A percentile compares a stretch with the other conserved stretches of the same genome.
These are phyloP conservation scores for Clupea harengus DNA, from an alignment of 2,113 vertebrate genomes.

Conservation along the genomic window DNA sequence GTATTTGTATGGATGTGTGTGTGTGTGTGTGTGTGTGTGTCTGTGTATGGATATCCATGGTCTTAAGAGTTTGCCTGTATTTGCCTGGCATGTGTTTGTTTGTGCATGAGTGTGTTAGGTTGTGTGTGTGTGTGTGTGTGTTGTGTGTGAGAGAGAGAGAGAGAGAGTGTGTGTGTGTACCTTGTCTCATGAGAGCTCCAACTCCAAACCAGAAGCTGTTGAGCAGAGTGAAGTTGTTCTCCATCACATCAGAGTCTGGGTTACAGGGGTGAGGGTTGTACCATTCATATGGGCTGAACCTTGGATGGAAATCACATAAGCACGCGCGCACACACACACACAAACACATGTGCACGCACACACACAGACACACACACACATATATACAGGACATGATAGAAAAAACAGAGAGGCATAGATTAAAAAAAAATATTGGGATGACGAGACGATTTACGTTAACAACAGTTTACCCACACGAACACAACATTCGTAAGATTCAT, in stretches of 20 bases:
- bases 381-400: too few species aligned
- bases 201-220: constrained; percentile 99
- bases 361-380: background rate
- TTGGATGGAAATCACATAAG: constrained; percentile 50
- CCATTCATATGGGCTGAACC: constrained; percentile 99
- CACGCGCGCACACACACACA: constrained; percentile 13
- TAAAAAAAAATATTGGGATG: background rate
- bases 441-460: too few species aligned
- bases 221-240: constrained; percentile 99
- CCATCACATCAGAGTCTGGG: constrained; percentile 97
- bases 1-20: too few species aligned
- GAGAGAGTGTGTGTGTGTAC: constrained; percentile 44
- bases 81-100: too few species aligned
- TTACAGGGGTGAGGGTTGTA: constrained; percentile 98
- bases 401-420: background rate
- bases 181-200: constrained; percentile 90
- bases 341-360: background rate
- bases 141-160: too few species aligned
- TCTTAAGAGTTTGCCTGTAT: too few species aligned
- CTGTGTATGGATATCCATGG: too few species aligned
- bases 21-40: too few species aligned
- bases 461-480: too few species aligned
- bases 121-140: too few species aligned
- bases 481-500: background rate
- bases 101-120: too few species aligned